These are phyloP conservation scores for Peucedramus taeniatus DNA, from an alignment of 2,113 vertebrate species.

Conservation along the genomic window DNA sequence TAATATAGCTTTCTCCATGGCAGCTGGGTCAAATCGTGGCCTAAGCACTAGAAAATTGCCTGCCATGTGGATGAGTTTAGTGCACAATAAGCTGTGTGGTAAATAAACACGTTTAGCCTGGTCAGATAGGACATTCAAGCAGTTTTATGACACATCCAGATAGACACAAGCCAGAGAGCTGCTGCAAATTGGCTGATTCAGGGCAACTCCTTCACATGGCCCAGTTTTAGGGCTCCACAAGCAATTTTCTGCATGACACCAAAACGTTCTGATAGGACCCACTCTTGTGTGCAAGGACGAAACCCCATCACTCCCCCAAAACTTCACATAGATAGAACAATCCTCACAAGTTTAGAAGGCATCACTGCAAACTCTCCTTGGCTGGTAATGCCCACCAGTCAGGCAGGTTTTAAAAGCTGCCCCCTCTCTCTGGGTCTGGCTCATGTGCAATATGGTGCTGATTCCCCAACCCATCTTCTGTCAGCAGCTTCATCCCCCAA, in stretches of 20 bases:
- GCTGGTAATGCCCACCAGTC: background rate
- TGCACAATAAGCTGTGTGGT: conserved; percentile 36
- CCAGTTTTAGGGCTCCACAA: background rate
- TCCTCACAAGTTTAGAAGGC: background rate
- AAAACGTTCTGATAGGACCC: background rate
- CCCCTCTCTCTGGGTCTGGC: background rate
- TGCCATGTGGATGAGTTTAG: conserved; percentile 47
- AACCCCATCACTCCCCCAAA: background rate
- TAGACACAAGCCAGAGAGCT: background rate
- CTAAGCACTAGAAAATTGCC: conserved; percentile 56
- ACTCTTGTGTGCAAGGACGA: accelerated
- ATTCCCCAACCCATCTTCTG: background rate
- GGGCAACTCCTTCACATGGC: background rate
- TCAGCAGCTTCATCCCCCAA: background rate
- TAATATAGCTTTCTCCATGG: conserved; percentile 42
- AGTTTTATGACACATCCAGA: conserved; percentile 10
- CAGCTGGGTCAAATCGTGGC: conserved; percentile 54
- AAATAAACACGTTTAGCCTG: conserved; percentile 39
- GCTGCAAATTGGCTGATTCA: background rate
- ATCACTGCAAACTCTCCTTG: background rate
- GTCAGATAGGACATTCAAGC: background rate
- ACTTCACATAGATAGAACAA: accelerated
- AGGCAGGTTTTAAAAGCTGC: background rate
- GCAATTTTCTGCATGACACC: background rate
- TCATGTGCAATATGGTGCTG: background rate